A percentile compares a stretch with the other conserved stretches of the same genome.
These are phyloP conservation scores for Dolichomitus sp. DNA, from an alignment of 2,888 invertebrate species.

Conservation along the genomic window DNA sequence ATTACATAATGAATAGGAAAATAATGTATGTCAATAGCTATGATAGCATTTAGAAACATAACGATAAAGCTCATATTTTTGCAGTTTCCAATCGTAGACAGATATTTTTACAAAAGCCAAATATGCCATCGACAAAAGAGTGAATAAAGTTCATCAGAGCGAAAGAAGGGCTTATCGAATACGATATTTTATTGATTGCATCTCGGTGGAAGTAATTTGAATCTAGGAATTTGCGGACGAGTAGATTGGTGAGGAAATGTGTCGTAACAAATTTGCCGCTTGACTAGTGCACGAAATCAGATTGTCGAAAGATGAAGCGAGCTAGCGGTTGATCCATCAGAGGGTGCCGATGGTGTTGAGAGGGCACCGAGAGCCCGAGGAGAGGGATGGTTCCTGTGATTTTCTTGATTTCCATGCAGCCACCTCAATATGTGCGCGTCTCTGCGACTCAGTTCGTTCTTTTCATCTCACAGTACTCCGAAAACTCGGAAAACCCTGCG, in stretches of 20 bases:
- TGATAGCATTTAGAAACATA: neutral
- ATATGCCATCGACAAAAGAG: neutral
- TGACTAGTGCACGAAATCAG: slow-evolving; percentile 42
- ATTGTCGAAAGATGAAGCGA: slow-evolving; percentile 8
- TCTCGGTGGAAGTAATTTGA: neutral
- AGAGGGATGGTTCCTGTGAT: slow-evolving; percentile 8
- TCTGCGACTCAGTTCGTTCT: slow-evolving; percentile 6
- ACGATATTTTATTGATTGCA: slow-evolving; percentile 10
- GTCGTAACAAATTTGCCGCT: slow-evolving; percentile 42
- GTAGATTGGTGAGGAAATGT: slow-evolving; percentile 5
- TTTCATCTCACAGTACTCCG: neutral
- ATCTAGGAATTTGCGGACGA: slow-evolving; percentile 9
- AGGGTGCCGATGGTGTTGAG: slow-evolving; percentile 14
- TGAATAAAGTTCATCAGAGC: neutral
- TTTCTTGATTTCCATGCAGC: slow-evolving; percentile 47
- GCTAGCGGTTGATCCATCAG: neutral
- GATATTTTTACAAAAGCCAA: neutral
- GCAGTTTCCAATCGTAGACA: neutral
- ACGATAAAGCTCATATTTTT: neutral
- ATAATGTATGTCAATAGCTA: too few relatives aligned
- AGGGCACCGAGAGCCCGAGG: slow-evolving; percentile 22
- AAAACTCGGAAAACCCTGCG: slow-evolving; percentile 32
- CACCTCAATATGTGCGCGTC: slow-evolving; percentile 7
- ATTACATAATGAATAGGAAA: too few relatives aligned
- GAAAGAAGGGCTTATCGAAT: neutral